Evolutionary conservation across 2,797 vertebrate genomes (phyloP), one percentile per base, ranked within the genome.

Genomic region (Morelia viridis): DNA sequence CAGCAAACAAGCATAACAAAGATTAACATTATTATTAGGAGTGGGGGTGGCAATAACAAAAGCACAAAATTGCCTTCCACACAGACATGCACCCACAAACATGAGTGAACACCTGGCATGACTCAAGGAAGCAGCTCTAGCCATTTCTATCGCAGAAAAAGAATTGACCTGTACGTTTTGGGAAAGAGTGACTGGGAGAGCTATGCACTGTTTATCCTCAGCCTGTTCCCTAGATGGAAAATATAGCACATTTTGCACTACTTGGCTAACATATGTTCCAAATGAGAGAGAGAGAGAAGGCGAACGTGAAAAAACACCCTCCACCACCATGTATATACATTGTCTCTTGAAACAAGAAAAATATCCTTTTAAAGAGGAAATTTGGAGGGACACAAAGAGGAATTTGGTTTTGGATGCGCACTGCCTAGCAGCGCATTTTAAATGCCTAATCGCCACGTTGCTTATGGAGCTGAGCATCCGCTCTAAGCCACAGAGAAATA

Each of bases 401-500:
- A 90, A 87, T 58, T 56, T 60, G 8, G 22, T 31, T 56, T 90
- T 56, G 84, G 87, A 24, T 80, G 64, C 80, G 28, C 13, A 28
- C 15, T 80, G 56, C 64, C 35, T 92, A 85, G 92, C 65, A 90
- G 57, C 56, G 24, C 65, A 57, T 87, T 87, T 87, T 35, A 87
- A 87, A 86, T 50, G 41, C 85, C 64, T 87, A 76, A 92, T 80
- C 57, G 41, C 57, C 62, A 76, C 28, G 28, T 86, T 86, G 83
- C 83, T 76, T 71, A 26, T 0, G 26, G 31, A 89, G 76, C 11
- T 5, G 60, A 84, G 61, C 76, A 65, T 87, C 91, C 57, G 89
- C 89, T 91, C 86, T 19, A 61, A 1, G 28, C 87, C 83, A 85
- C 58, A 93, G 83, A 88, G 85, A 94, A 94, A 94, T 65, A 68